phyloP scores from a whole-genome alignment of 2,888 invertebrate genomes.

The Cheilosia pagana region DNA sequence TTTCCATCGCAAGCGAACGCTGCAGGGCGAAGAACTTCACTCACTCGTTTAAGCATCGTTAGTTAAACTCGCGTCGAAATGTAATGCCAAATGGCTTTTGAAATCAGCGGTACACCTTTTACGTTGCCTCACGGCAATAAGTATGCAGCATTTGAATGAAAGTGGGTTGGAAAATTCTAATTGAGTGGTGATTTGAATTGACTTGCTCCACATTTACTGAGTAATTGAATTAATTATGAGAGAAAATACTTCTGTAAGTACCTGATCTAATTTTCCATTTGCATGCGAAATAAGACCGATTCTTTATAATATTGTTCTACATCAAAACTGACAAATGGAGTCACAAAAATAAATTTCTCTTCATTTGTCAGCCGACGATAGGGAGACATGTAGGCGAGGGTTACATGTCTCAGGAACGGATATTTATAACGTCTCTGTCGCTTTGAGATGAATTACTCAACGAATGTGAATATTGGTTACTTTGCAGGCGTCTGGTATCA shows the following conservation, averaged over 20 bases:
- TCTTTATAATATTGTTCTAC: neutral
- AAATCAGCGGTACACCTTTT: neutral
- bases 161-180: slow-evolving; percentile 43
- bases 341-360: neutral
- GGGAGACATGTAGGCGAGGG: neutral
- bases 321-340: slow-evolving; percentile 10
- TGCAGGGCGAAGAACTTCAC: neutral
- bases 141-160: slow-evolving; percentile 35
- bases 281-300: neutral
- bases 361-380: slow-evolving; percentile 14
- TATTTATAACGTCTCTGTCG: neutral
- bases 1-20: neutral
- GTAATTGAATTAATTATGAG: slow-evolving; percentile 32
- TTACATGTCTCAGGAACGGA: neutral
- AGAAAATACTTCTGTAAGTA: neutral
- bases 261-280: neutral
- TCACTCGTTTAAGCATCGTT: slow-evolving; percentile 7
- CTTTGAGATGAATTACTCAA: neutral
- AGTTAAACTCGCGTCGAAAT: slow-evolving; percentile 5
- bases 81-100: slow-evolving; percentile 41
- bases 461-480: too few relatives aligned
- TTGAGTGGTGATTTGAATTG: slow-evolving; percentile 26
- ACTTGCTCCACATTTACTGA: slow-evolving; percentile 10
- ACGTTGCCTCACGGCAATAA: slow-evolving; percentile 25
- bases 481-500: neutral